Percentiles rank a stretch among this genome's conserved stretches.
Evolutionary conservation across 2,888 invertebrate species (phyloP).

Genomic region (Brachynemurus nebulosus): DNA sequence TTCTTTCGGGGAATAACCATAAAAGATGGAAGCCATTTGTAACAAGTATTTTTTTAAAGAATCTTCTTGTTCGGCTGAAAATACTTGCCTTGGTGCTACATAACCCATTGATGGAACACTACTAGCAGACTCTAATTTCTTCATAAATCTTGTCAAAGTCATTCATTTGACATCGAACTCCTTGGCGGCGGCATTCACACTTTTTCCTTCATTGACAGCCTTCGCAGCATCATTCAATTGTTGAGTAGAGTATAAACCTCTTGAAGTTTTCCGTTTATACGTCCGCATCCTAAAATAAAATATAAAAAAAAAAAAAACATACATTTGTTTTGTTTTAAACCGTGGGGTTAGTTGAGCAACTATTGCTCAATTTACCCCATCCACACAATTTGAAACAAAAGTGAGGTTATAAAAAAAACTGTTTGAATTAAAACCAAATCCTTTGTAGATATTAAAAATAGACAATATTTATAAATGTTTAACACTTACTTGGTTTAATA

Average conservation of each 20-base stretch:
- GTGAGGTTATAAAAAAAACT: conserved; percentile 1
- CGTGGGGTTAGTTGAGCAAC: conserved; percentile 4
- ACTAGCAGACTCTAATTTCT: conserved; percentile 6
- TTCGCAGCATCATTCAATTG: conserved; percentile 7
- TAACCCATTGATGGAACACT: too few species aligned
- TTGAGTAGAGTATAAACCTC: conserved; percentile 6
- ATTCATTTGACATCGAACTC: conserved; percentile 7
- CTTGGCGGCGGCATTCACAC: conserved; percentile 9
- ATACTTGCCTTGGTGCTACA: too few species aligned
- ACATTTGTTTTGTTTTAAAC: too few species aligned
- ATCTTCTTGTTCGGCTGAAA: neutral
- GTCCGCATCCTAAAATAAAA: conserved; percentile 9
- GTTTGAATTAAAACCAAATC: neutral
- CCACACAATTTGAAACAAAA: conserved; percentile 4
- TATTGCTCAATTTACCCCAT: conserved; percentile 7
- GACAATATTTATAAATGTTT: neutral
- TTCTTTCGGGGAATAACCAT: neutral
- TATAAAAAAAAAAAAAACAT: too few species aligned
- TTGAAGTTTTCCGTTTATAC: conserved; percentile 8
- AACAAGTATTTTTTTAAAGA: neutral
- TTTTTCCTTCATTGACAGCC: conserved; percentile 9
- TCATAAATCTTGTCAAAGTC: conserved; percentile 9
- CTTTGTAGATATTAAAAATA: neutral
- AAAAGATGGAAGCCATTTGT: neutral
- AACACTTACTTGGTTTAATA: conserved; percentile 2